phyloP scores from a whole-genome alignment of 2,113 vertebrate genomes.

The Puffinus mauretanicus region DNA sequence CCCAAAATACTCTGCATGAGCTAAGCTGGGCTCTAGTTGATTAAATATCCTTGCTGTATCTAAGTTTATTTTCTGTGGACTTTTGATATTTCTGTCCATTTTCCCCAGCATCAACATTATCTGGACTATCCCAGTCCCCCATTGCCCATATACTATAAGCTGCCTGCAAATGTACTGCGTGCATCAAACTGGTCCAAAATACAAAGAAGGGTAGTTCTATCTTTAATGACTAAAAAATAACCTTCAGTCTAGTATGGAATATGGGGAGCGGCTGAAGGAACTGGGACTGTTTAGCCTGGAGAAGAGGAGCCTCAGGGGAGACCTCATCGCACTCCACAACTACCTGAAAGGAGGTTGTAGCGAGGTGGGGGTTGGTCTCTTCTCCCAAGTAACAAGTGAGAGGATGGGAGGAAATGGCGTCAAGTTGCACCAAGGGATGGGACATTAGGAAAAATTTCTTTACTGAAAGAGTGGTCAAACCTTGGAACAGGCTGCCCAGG shows the following conservation, averaged over 20 bases:
- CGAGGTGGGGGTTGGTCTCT: too few species aligned
- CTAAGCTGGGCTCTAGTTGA: neutral
- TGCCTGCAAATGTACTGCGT: neutral
- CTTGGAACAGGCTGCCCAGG: too few species aligned
- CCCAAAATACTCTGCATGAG: constrained; percentile 11
- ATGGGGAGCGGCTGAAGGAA: too few species aligned
- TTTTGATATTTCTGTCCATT: neutral
- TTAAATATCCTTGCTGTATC: neutral
- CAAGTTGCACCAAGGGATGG: too few species aligned
- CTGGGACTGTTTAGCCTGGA: too few species aligned
- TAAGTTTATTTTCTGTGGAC: neutral
- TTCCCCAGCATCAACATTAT: neutral
- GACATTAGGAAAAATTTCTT: too few species aligned
- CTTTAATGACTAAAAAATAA: neutral
- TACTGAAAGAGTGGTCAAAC: too few species aligned
- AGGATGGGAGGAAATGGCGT: too few species aligned
- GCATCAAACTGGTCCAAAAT: neutral
- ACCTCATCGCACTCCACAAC: too few species aligned
- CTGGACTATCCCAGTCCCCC: neutral
- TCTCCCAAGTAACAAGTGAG: too few species aligned
- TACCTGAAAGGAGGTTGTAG: too few species aligned
- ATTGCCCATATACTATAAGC: neutral
- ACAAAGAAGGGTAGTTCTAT: neutral
- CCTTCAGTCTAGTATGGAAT: neutral
- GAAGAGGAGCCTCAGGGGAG: too few species aligned